These are phyloP conservation scores for Myotis lucifugus DNA, from an alignment of 2,113 vertebrate genomes.

Conservation along the genomic window DNA sequence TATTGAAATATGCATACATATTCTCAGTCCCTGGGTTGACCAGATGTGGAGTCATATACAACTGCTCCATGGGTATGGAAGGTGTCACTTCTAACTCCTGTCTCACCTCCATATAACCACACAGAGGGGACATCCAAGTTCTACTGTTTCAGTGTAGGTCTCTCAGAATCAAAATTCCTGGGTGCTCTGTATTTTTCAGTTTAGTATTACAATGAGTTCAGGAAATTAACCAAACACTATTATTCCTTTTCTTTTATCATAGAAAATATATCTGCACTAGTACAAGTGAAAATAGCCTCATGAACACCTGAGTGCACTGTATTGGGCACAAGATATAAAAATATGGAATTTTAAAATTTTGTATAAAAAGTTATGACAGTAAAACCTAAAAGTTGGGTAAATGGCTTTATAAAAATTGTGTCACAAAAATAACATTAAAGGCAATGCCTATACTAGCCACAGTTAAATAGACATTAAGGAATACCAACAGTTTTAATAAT, in stretches of 20 bases:
- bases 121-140: background rate
- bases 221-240: background rate
- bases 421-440: background rate
- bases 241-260: background rate
- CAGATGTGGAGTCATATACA: background rate
- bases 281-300: conserved; percentile 42
- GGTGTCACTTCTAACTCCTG: background rate
- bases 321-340: conserved; percentile 23
- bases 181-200: background rate
- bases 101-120: background rate
- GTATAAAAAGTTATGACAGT: background rate
- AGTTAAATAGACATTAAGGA: conserved; percentile 17
- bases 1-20: background rate
- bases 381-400: conserved; percentile 22
- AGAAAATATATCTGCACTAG: background rate
- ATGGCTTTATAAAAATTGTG: no score
- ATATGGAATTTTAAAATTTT: background rate
- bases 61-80: background rate
- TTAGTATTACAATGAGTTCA: conserved; percentile 14
- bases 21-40: background rate
- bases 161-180: conserved; percentile 10
- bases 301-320: background rate
- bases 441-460: background rate
- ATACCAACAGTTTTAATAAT: conserved; percentile 26
- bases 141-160: background rate